A percentile compares a stretch with the other conserved stretches of the same genome.
Evolutionary conservation across 2,113 vertebrate genomes (phyloP).

Genomic region (Protomyctophum bolini): DNA sequence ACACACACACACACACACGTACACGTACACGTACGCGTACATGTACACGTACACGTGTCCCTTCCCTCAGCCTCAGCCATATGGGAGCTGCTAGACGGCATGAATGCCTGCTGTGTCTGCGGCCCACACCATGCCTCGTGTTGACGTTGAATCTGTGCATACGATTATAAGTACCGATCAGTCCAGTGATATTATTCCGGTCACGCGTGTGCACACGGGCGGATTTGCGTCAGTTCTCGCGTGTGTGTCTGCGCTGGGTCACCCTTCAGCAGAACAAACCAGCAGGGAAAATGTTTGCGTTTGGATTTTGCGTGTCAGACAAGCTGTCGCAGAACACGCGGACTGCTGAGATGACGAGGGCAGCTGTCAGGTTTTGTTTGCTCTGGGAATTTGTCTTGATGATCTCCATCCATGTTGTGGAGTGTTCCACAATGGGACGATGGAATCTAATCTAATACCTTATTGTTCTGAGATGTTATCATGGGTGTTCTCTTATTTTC

Average conservation of each 20-base stretch:
- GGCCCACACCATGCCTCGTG: background rate
- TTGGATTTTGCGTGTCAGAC: constrained; percentile 40
- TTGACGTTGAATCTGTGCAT: too few species aligned
- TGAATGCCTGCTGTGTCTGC: background rate
- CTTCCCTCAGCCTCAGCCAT: constrained; percentile 19
- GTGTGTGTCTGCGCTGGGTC: constrained; percentile 22
- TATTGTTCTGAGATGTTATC: too few species aligned
- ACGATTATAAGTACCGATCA: too few species aligned
- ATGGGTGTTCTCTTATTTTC: too few species aligned
- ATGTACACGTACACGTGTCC: too few species aligned
- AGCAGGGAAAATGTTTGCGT: constrained; percentile 33
- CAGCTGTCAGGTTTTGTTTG: constrained; percentile 43
- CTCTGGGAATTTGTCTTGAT: constrained; percentile 27
- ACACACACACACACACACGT: background rate
- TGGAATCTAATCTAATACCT: too few species aligned
- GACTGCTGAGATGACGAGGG: constrained; percentile 42
- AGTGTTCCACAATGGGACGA: too few species aligned
- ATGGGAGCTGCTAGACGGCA: constrained; percentile 14
- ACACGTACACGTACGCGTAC: too few species aligned
- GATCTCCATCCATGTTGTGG: background rate
- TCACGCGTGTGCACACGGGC: background rate
- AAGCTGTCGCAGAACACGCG: constrained; percentile 41
- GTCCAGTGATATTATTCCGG: too few species aligned
- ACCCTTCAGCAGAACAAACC: constrained; percentile 10
- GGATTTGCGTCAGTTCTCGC: background rate